Conservation (phyloP, 2,888 invertebrate genomes). For the Standfussiana lucernea region DNA sequence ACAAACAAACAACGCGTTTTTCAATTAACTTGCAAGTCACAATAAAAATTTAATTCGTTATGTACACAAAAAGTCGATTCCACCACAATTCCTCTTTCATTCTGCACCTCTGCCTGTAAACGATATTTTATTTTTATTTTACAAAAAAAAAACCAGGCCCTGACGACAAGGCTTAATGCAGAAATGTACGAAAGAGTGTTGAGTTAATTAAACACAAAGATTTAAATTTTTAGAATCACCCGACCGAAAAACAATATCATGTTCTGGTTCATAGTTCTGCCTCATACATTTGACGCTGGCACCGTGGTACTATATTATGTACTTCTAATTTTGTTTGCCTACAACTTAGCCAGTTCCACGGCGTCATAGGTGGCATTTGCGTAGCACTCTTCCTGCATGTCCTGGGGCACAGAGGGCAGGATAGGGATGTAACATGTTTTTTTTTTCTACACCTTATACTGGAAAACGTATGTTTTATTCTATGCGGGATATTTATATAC, state of each 20-base stretch:
- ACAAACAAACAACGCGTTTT: constrained; percentile 14
- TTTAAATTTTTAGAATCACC: background rate
- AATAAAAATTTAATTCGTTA: background rate
- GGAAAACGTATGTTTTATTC: background rate
- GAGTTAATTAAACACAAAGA: background rate
- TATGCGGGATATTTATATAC: background rate
- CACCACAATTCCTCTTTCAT: constrained; percentile 9
- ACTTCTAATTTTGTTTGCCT: background rate
- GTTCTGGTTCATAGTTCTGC: background rate
- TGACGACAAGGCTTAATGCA: background rate
- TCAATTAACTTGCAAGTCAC: constrained; percentile 19
- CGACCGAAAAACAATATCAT: background rate
- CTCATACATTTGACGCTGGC: background rate
- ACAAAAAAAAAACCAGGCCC: constrained; percentile 9
- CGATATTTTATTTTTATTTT: constrained; percentile 27
- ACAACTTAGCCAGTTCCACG: background rate
- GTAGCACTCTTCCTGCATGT: background rate
- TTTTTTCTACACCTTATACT: background rate
- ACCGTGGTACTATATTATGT: background rate
- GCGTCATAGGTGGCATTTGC: background rate
- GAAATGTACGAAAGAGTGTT: background rate
- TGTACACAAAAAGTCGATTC: background rate
- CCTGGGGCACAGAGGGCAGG: background rate
- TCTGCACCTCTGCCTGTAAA: background rate
- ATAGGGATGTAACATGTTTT: background rate